A percentile compares a stretch with the other conserved stretches of the same genome.
Conservation (phyloP, 1,140 invertebrate species). For the Sitobion miscanthi region DNA sequence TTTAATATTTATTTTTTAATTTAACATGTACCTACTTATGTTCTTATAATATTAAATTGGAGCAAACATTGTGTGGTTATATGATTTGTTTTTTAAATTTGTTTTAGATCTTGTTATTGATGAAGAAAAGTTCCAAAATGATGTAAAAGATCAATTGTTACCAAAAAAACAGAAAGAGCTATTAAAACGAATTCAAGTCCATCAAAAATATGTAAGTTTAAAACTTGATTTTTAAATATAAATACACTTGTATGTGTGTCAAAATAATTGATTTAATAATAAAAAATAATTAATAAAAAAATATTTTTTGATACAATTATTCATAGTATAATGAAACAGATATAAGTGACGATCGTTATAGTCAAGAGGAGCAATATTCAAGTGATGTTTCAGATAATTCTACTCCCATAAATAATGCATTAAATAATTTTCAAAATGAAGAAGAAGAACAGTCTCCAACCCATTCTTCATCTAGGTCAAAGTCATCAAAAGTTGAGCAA, state of each 20-base stretch:
- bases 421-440: slow-evolving; percentile 12
- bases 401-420: slow-evolving; percentile 19
- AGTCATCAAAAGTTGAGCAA: slow-evolving; percentile 42
- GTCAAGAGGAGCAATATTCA: slow-evolving; percentile 44
- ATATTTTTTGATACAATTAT: slow-evolving; percentile 17
- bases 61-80: too few relatives aligned
- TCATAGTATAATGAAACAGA: slow-evolving; percentile 50
- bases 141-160: slow-evolving; percentile 39
- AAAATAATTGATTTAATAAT: background rate
- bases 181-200: slow-evolving; percentile 51
- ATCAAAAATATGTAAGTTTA: slow-evolving; percentile 48
- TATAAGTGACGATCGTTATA: slow-evolving; percentile 17
- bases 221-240: background rate
- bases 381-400: slow-evolving; percentile 39
- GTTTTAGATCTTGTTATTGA: slow-evolving; percentile 54
- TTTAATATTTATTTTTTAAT: background rate
- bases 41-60: background rate
- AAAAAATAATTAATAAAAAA: background rate
- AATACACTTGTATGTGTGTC: background rate
- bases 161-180: slow-evolving; percentile 51
- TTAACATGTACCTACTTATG: background rate
- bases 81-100: too few relatives aligned
- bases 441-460: slow-evolving; percentile 4
- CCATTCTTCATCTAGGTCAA: background rate
- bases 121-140: slow-evolving; percentile 51